Conservation (phyloP, 2,888 invertebrate species). For the Ophion ventricosus region DNA sequence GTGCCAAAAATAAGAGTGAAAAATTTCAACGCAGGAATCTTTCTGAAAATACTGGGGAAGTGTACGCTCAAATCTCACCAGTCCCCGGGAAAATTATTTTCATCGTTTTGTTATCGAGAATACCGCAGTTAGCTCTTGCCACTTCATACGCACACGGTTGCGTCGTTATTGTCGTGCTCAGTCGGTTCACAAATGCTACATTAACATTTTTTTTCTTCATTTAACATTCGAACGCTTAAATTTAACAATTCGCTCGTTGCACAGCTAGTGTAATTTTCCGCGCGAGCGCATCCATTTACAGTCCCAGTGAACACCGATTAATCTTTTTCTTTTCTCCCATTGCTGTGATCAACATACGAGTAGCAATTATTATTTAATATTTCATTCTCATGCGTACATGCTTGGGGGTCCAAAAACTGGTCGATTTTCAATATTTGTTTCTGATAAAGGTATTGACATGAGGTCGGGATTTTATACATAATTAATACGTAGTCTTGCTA, state of each 20-base stretch:
- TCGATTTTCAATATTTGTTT: neutral
- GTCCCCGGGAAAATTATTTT: too few relatives aligned
- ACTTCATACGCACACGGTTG: too few relatives aligned
- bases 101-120: too few relatives aligned
- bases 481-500: neutral
- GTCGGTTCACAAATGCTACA: too few relatives aligned
- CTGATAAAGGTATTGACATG: neutral
- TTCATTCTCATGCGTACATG: neutral
- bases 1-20: too few relatives aligned
- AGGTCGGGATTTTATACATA: neutral
- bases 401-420: neutral
- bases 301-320: neutral
- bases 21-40: too few relatives aligned
- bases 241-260: neutral
- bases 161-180: too few relatives aligned
- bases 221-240: neutral
- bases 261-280: neutral
- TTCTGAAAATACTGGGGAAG: too few relatives aligned
- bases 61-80: too few relatives aligned
- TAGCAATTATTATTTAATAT: neutral
- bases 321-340: neutral
- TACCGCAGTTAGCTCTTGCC: too few relatives aligned
- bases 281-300: neutral
- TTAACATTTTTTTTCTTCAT: neutral
- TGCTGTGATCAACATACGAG: neutral